Evolutionary conservation across 2,797 vertebrate genomes (phyloP), one percentile per base, ranked within the genome.

Genomic region (Pyrocephalus nanus): DNA sequence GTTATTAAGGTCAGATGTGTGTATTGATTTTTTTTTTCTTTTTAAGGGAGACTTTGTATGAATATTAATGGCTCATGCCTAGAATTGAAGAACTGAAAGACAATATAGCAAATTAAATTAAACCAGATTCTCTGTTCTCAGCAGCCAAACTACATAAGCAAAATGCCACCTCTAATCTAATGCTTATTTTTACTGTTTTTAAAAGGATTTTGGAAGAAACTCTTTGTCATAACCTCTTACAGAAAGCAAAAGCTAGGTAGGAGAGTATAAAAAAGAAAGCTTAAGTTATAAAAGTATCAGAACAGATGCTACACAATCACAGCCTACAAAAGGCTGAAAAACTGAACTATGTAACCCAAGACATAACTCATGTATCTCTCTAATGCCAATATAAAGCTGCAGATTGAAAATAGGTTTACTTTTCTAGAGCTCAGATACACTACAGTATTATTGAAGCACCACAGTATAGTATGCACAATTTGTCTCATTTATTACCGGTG

Each of bases 21-120:
- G 58, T 90, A 96, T 88, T 84, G 95, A 95, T 92, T 93, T 91
- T 71, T 58, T n/a, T 76, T 57, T 88, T n/a, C 71, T 67, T 91
- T 78, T 93, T 79, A 94, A 94, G 90, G 74, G 86, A 93, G 85
- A 54, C 64, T 85, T 76, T 57, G n/a, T 78, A 69, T 84, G 61
- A 88, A 92, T 94, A 87, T 89, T 94, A 93, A 95, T 91, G 47
- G 42, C 9, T 58, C 85, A 82, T 51, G 70, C 71, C 67, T 71
- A 51, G 34, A 61, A 80, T 32, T 6, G 3, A 86, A 77, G 25
- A 86, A 72, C 18, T 69, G 36, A 85, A 89, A 64, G 64, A 80
- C 0, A 0, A 50, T 90, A 79, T 86, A 72, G 70, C 26, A 93
- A 94, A 95, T 86, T 50, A 86, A 93, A 88, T 73, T 45, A 71